These are phyloP conservation scores for Percina caprodes DNA, from an alignment of 2,113 vertebrate species.

Conservation along the genomic window DNA sequence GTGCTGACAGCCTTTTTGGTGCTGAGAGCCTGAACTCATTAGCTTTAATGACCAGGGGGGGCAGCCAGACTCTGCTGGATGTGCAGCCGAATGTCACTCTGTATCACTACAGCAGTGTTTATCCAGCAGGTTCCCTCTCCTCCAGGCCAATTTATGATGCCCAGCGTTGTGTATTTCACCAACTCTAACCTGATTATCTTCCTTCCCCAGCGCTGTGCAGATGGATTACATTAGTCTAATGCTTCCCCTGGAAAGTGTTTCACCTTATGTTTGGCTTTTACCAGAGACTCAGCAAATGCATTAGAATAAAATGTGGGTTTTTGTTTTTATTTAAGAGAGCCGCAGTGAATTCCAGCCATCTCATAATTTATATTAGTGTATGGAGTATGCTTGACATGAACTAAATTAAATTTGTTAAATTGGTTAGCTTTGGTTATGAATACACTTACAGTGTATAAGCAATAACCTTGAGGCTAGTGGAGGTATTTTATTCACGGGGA, in stretches of 20 bases:
- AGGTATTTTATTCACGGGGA: slow-evolving; percentile 30
- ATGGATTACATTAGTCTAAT: slow-evolving; percentile 79
- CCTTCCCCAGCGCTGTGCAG: slow-evolving; percentile 65
- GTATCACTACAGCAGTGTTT: slow-evolving; percentile 48
- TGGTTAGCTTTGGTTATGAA: slow-evolving; percentile 53
- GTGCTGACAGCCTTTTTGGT: slow-evolving; percentile 41
- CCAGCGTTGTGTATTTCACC: slow-evolving; percentile 64
- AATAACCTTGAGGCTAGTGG: background rate
- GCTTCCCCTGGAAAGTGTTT: slow-evolving; percentile 68
- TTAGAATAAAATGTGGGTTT: slow-evolving; percentile 64
- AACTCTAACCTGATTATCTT: slow-evolving; percentile 76
- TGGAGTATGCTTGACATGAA: slow-evolving; percentile 48
- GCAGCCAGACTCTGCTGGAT: slow-evolving; percentile 37
- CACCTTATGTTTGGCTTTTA: slow-evolving; percentile 68
- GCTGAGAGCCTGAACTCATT: slow-evolving; percentile 66
- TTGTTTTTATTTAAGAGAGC: slow-evolving; percentile 55
- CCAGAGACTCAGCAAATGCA: slow-evolving; percentile 49
- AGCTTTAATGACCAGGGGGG: slow-evolving; percentile 61
- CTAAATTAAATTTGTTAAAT: slow-evolving; percentile 68
- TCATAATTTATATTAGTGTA: slow-evolving; percentile 38
- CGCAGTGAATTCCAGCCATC: slow-evolving; percentile 24
- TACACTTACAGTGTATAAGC: slow-evolving; percentile 21
- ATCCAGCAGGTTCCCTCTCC: slow-evolving; percentile 50
- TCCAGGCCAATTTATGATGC: slow-evolving; percentile 66
- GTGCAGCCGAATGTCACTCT: slow-evolving; percentile 41